Percentiles rank a stretch among this genome's conserved stretches.
phyloP scores from a whole-genome alignment of 2,888 invertebrate genomes.

The Adelphocoris suturalis region DNA sequence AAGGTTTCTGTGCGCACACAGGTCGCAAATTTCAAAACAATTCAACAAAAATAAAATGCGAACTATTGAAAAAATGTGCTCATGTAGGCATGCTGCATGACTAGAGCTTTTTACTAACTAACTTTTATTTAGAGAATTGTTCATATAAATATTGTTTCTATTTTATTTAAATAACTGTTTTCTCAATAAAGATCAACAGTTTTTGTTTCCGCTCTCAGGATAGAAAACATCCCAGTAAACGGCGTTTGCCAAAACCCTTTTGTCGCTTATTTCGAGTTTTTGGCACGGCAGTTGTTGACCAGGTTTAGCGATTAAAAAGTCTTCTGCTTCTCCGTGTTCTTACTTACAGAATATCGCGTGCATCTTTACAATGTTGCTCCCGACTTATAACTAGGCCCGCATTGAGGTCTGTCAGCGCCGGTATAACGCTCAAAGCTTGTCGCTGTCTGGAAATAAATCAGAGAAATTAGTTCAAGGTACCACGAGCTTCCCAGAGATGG shows the following conservation, averaged over 20 bases:
- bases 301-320: constrained; percentile 36
- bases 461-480: constrained; percentile 22
- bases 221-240: background rate
- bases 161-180: too few species aligned
- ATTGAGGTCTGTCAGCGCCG: too few species aligned
- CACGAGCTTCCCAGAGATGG: background rate
- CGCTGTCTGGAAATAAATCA: background rate
- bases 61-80: too few species aligned
- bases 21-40: too few species aligned
- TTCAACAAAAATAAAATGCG: too few species aligned
- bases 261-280: constrained; percentile 56
- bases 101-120: too few species aligned
- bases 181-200: background rate
- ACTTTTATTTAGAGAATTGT: too few species aligned
- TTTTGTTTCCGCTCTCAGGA: background rate
- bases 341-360: background rate
- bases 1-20: too few species aligned
- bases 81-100: too few species aligned
- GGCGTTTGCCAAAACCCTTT: constrained; percentile 58
- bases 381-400: background rate
- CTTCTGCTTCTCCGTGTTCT: background rate
- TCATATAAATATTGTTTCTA: too few species aligned
- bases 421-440: too few species aligned
- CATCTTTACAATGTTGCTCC: background rate
- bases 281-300: constrained; percentile 40